Conservation (phyloP, 2,888 invertebrate genomes). For the Zhuqinia jingwanae region DNA sequence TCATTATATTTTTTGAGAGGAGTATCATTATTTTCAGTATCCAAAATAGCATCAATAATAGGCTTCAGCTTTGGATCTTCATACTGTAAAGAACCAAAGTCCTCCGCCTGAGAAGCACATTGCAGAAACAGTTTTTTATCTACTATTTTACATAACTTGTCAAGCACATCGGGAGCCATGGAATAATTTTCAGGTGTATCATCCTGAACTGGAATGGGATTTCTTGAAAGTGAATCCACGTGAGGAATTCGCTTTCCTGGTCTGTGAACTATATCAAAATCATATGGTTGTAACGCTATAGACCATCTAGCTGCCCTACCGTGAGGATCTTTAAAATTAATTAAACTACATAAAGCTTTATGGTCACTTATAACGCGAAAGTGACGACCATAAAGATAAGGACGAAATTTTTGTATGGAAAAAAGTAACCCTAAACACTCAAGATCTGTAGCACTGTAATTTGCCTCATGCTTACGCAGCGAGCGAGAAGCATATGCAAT, state of each 20-base stretch:
- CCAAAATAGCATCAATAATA: constrained; percentile 14
- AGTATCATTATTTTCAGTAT: not conserved
- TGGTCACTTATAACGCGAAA: constrained; percentile 80
- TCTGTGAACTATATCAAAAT: no score
- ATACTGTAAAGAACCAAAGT: not conserved
- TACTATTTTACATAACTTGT: not conserved
- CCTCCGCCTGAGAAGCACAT: not conserved
- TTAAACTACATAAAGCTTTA: constrained; percentile 77
- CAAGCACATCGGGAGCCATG: not conserved
- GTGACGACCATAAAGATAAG: constrained; percentile 80
- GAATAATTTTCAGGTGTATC: constrained; percentile 5
- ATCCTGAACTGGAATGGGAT: constrained; percentile 46
- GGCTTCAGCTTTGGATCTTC: constrained; percentile 27
- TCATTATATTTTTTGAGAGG: not conserved
- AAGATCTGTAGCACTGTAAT: constrained; percentile 80
- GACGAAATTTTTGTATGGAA: constrained; percentile 80
- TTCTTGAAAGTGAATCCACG: not conserved
- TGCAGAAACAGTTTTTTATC: not conserved
- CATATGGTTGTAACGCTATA: constrained; percentile 57
- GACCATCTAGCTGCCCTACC: constrained; percentile 71
- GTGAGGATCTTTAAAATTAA: constrained; percentile 69
- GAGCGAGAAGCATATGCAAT: constrained; percentile 50
- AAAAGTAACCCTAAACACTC: constrained; percentile 80
- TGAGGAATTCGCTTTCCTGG: not conserved
- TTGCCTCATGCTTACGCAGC: constrained; percentile 80